phyloP scores from a whole-genome alignment of 2,888 invertebrate genomes.

The Nemoura dubitans region DNA sequence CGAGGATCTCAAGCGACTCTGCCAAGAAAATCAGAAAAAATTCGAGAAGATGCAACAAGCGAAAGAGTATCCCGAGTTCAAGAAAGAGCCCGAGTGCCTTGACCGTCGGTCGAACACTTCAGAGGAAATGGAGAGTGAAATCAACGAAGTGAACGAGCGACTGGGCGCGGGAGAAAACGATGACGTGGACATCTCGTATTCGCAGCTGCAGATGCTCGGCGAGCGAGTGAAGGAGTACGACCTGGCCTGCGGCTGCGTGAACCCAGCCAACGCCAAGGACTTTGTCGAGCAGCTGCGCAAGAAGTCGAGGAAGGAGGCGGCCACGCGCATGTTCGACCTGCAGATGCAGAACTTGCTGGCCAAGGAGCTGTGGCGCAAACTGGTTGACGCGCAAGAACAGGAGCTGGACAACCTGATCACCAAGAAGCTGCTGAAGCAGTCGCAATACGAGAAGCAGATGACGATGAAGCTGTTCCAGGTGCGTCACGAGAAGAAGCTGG shows the following conservation, averaged over 20 bases:
- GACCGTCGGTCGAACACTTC: not conserved
- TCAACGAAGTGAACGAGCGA: not conserved
- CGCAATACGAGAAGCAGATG: slow-evolving; percentile 73
- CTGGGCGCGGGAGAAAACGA: slow-evolving; percentile 52
- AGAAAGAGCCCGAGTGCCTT: not conserved
- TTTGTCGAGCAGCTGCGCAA: not conserved
- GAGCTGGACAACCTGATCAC: slow-evolving; percentile 65
- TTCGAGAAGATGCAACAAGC: not conserved
- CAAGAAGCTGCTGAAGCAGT: slow-evolving; percentile 68
- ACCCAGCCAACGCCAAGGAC: not conserved
- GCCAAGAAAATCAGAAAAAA: slow-evolving; percentile 49
- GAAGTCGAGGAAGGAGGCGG: slow-evolving; percentile 59
- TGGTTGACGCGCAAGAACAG: slow-evolving; percentile 64
- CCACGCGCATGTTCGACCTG: slow-evolving; percentile 63
- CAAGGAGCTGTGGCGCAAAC: slow-evolving; percentile 64
- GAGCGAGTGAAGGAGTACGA: slow-evolving; percentile 57
- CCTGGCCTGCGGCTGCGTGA: slow-evolving; percentile 41
- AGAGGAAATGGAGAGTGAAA: not conserved
- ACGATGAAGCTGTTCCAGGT: slow-evolving; percentile 70
- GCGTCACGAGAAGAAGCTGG: slow-evolving; percentile 66
- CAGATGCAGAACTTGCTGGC: slow-evolving; percentile 64
- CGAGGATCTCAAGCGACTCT: slow-evolving; percentile 61
- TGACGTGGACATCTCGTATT: slow-evolving; percentile 61
- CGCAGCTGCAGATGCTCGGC: slow-evolving; percentile 60
- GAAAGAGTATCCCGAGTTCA: not conserved